Evolutionary conservation across 2,888 invertebrate species (phyloP), one percentile per base, ranked within the genome.

Genomic region (Ryuthela nishihirai): DNA sequence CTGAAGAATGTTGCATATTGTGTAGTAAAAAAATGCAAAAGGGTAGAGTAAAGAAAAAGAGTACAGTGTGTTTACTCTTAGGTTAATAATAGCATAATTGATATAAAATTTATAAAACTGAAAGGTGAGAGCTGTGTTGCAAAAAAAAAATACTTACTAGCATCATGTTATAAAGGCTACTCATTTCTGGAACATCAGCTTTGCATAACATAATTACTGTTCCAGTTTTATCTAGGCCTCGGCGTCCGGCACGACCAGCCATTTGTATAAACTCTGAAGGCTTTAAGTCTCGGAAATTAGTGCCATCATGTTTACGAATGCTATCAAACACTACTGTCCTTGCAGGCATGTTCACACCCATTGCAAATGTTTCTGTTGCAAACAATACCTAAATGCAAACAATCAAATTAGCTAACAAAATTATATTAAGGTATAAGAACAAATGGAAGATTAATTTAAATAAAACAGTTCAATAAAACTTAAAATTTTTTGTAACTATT

Each of bases 291-390:
- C 98, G 80, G 50, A 82, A 79, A 66, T 83, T 81, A 4, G 79
- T 76, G 0, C 99, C 99, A 73, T 99, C 99, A 72, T 84, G 94
- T 75, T 99, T 99, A 20, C 79, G 80, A 34, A 87, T 83, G 5
- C 88, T 85, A 75, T 98, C 97, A 74, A 99, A 99, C 12, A 98
- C 85, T 0, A 99, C 99, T 0, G 97, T 97, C 15, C 94, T 81
- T 0, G 99, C 94, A 0, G 99, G 99, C 99, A 99, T 99, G 76
- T 99, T 99, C 2, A 99, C 94, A 0, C 99, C 99, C 95, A 99
- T 98, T 0, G 99, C 97, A 75, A 99, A 99, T 0, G 99, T 99
- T 78, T 99, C 99, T 0, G 99, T 99, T 0, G 99, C 98, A 77
- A 99, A 98, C 4, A 99, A 77, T 42, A 98, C 80, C 84, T 91